Base-by-base conservation (phyloP, 2,113 vertebrate genomes). In the Podilymbus podiceps region DNA sequence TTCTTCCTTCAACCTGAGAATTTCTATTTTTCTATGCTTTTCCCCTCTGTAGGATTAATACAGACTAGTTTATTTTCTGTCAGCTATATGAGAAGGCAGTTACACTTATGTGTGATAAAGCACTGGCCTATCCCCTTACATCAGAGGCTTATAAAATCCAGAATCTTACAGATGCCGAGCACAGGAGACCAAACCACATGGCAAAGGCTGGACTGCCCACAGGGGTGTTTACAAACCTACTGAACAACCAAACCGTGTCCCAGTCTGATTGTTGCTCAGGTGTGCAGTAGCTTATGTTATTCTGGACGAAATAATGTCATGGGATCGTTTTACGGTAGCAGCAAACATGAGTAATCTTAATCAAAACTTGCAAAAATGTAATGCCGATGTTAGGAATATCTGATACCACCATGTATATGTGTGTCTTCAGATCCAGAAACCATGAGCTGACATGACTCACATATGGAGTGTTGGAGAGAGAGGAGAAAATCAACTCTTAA, bases 251-350 rank as follows among this genome's bases (percentile, higher is more conserved):
- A 53, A 66, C 52, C 15, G 18, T 44, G 55, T 18, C 27, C 60
- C 60, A 73, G 28, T 50, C 52, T 73, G 31, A 75, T 6, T 85
- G 58, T 12, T 82, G 62, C 31, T 78, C 62, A 68, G n/a, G 35
- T 73, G 68, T 35, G 81, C 63, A 67, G 69, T 27, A 95, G 77
- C 50, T 82, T 35, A 58, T 73, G 81, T 50, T 76, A 79, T 35
- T 82, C 76, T 58, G 46, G 55, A 91, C 88, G 88, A 38, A 60
- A 64, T 50, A 66, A 87, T 40, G 62, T 64, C 24, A 82, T 40
- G 44, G n/a, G 33, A 95, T 91, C 78, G 63, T 42, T 93, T 89
- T 62, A 87, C 58, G 62, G n/a, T 27, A 92, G 56, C 50, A 92
- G 63, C 38, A 88, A 85, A 82, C 33, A 25, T 66, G 42, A 95